Conservation (phyloP, 2,797 vertebrate species). For the Pempheris klunzingeri region DNA sequence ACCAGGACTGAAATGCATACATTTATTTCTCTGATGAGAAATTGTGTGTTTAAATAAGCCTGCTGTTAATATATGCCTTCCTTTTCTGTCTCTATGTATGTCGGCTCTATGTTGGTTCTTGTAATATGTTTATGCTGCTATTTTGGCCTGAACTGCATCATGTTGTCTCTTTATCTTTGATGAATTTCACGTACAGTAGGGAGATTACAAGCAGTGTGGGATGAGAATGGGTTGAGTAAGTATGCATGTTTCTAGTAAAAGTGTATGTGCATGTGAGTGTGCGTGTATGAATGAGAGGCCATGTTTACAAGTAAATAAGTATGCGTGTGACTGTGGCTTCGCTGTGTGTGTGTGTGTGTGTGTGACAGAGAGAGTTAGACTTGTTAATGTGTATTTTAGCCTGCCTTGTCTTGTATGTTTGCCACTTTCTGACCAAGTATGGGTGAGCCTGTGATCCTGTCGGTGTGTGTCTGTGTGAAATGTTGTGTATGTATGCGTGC, state of each 20-base stretch:
- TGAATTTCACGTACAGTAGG: background rate
- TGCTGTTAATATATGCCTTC: background rate
- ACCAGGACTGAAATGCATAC: background rate
- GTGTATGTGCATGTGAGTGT: conserved; percentile 20
- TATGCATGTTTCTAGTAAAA: conserved; percentile 63
- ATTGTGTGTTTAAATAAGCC: background rate
- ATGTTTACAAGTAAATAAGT: conserved; percentile 52
- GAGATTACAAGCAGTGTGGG: background rate
- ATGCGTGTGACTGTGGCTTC: conserved; percentile 43
- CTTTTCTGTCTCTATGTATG: background rate
- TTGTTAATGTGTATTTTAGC: conserved; percentile 51
- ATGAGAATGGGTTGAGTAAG: conserved; percentile 31
- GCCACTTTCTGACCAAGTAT: conserved; percentile 66
- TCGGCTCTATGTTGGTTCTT: background rate
- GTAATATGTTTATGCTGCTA: background rate
- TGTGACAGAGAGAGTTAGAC: conserved; percentile 18
- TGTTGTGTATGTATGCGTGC: conserved; percentile 59
- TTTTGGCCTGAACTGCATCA: background rate
- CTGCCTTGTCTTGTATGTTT: conserved; percentile 57
- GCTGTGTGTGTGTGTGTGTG: conserved; percentile 41
- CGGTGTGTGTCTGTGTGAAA: conserved; percentile 43
- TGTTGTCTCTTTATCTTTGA: conserved; percentile 13
- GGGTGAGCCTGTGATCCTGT: conserved; percentile 59
- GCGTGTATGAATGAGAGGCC: conserved; percentile 12
- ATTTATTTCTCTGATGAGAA: background rate